phyloP scores from a whole-genome alignment of 1,140 invertebrate genomes.

The Gonatopus flavifemur region DNA sequence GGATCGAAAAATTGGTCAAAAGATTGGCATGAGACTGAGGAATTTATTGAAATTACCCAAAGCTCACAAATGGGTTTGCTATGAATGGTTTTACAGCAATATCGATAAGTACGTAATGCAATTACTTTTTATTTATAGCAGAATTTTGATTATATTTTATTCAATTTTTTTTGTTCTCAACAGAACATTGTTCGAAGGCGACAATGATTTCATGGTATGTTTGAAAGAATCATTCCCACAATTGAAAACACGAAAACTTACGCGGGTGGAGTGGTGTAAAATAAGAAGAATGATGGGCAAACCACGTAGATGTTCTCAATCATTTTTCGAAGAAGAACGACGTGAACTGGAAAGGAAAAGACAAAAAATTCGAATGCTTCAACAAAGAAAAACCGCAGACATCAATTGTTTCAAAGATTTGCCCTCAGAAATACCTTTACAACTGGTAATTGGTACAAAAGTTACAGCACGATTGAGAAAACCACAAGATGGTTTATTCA shows the following conservation, averaged over 20 bases:
- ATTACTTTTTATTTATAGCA: conserved; percentile 2
- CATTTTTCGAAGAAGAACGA: conserved; percentile 95
- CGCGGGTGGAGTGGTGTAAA: conserved; percentile 93
- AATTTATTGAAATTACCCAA: conserved; percentile 98
- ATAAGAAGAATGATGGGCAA: conserved; percentile 96
- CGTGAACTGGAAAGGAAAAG: conserved; percentile 86
- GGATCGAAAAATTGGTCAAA: conserved; percentile 80
- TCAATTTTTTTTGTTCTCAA: conserved; percentile 20
- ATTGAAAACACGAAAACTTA: conserved; percentile 81
- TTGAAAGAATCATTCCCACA: conserved; percentile 93
- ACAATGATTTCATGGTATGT: conserved; percentile 96
- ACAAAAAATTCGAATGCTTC: conserved; percentile 89
- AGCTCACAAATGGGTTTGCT: conserved; percentile 98
- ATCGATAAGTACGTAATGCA: conserved; percentile 78
- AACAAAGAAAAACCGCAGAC: conserved; percentile 90
- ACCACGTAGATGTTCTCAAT: conserved; percentile 87
- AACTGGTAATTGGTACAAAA: conserved; percentile 95
- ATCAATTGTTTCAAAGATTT: conserved; percentile 81
- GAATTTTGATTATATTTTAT: neutral
- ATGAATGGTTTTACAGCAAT: conserved; percentile 99
- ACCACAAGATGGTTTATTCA: conserved; percentile 96
- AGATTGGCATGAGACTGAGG: conserved; percentile 85
- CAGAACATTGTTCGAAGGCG: conserved; percentile 89
- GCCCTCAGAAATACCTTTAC: conserved; percentile 93
- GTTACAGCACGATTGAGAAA: conserved; percentile 87